Conservation (phyloP, 2,888 invertebrate genomes). For the Nudaria mundana region DNA sequence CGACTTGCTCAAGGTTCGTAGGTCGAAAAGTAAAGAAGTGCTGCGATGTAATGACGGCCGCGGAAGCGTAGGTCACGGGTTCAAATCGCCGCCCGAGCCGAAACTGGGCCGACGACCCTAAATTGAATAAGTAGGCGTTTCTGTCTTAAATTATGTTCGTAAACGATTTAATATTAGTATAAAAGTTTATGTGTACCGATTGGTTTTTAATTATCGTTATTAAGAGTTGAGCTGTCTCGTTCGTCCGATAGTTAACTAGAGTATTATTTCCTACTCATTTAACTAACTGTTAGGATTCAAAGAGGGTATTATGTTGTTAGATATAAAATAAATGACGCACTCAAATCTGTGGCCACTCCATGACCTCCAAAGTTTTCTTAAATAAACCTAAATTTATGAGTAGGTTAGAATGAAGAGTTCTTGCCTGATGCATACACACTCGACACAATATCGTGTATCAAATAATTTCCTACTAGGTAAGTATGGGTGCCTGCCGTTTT, state of each 20-base stretch:
- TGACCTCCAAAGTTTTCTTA: too few species aligned
- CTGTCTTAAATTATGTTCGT: slow-evolving; percentile 27
- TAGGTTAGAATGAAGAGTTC: too few species aligned
- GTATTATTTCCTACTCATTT: background rate
- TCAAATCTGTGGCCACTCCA: too few species aligned
- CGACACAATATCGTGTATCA: too few species aligned
- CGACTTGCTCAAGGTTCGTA: slow-evolving; percentile 30
- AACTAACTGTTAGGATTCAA: too few species aligned
- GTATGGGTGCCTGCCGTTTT: too few species aligned
- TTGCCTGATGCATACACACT: too few species aligned
- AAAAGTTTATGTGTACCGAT: slow-evolving; percentile 20
- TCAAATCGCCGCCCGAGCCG: slow-evolving; percentile 46
- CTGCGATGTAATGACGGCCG: slow-evolving; percentile 27
- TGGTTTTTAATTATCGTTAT: slow-evolving; percentile 22
- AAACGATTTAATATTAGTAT: slow-evolving; percentile 19
- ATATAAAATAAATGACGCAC: too few species aligned
- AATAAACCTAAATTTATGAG: too few species aligned
- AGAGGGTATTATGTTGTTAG: too few species aligned
- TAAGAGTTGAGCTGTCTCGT: background rate
- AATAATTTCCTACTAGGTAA: too few species aligned
- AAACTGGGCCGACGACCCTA: slow-evolving; percentile 45
- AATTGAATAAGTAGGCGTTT: slow-evolving; percentile 44
- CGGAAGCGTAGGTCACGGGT: slow-evolving; percentile 55
- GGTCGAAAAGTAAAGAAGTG: slow-evolving; percentile 31
- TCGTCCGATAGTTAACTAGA: background rate